Percentiles rank a stretch among this genome's conserved stretches.
Conservation (phyloP, 2,113 vertebrate genomes). For the Myodes glareolus region DNA sequence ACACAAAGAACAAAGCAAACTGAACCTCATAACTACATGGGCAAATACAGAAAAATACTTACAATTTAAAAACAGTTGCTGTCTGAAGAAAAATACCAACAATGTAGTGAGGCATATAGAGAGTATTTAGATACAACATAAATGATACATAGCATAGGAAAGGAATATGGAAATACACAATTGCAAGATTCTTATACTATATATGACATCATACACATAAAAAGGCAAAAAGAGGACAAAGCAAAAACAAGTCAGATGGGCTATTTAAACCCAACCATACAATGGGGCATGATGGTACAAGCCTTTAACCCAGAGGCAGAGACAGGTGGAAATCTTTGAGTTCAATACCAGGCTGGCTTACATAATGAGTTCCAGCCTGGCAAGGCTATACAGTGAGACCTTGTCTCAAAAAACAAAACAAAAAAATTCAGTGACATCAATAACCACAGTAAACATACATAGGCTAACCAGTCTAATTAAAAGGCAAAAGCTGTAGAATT, state of each 20-base stretch:
- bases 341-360: background rate
- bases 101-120: background rate
- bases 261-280: background rate
- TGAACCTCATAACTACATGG: background rate
- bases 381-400: background rate
- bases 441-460: background rate
- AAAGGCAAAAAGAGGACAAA: background rate
- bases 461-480: background rate
- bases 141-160: background rate
- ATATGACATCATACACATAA: background rate
- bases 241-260: background rate
- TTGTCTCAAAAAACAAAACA: background rate
- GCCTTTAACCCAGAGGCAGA: background rate
- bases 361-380: background rate
- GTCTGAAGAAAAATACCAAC: constrained; percentile 9
- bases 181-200: background rate
- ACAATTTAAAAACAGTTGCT: constrained; percentile 14
- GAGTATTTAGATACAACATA: background rate
- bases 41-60: background rate
- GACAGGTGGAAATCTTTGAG: background rate
- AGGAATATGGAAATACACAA: background rate
- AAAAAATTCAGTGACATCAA: background rate
- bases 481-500: background rate
- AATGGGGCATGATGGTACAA: no score
- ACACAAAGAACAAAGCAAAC: constrained; percentile 4